Percentiles rank a stretch among this genome's conserved stretches.
Evolutionary conservation across 2,113 vertebrate genomes (phyloP).

Genomic region (Chascanopsetta lugubris): DNA sequence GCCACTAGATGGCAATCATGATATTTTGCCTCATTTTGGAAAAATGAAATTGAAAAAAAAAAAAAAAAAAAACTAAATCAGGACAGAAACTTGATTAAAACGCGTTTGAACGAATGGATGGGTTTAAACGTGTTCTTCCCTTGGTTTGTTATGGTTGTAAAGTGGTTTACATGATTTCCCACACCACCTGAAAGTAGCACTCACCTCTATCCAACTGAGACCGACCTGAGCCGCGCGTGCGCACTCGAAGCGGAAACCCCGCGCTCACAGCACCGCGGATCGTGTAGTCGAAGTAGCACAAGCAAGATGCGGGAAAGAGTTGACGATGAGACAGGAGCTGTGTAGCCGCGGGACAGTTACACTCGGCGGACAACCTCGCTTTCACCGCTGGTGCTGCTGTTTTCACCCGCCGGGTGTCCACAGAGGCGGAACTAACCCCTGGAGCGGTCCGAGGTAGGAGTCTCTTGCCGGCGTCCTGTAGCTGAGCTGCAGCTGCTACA

Average conservation of each 20-base stretch:
- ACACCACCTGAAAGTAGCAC: constrained; percentile 16
- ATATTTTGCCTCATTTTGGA: neutral
- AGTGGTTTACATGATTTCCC: neutral
- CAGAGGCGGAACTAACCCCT: constrained; percentile 45
- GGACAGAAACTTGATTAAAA: too few species aligned
- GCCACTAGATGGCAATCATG: neutral
- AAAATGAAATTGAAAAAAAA: too few species aligned
- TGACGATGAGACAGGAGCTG: neutral
- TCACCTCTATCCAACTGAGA: neutral
- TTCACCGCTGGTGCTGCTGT: neutral
- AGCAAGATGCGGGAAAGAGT: constrained; percentile 32
- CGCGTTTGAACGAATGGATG: too few species aligned
- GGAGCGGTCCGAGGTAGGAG: constrained; percentile 73
- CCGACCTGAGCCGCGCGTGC: constrained; percentile 55
- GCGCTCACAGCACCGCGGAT: neutral
- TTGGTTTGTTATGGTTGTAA: too few species aligned
- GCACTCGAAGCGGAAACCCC: neutral
- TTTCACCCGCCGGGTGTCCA: neutral
- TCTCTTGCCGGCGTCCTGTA: neutral
- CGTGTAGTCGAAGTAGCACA: constrained; percentile 9
- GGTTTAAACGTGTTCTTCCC: too few species aligned
- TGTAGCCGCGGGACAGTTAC: neutral
- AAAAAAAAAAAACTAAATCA: too few species aligned
- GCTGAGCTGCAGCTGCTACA: neutral
- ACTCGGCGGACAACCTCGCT: neutral